phyloP scores from a whole-genome alignment of 2,888 invertebrate species.

The Lymantria monacha region DNA sequence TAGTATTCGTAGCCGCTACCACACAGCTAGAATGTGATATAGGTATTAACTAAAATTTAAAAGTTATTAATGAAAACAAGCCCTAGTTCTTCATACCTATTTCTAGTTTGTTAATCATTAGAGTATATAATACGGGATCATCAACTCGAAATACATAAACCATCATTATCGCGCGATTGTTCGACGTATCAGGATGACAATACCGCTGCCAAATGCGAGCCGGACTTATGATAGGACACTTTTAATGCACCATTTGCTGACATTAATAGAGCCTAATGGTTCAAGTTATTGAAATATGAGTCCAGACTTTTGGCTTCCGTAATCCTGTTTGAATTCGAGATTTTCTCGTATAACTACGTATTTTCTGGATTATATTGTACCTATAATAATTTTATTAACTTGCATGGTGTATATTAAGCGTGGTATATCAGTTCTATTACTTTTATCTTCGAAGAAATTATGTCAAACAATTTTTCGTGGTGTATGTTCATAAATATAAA shows the following conservation, averaged over 20 bases:
- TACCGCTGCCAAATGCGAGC: constrained; percentile 72
- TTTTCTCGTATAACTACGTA: neutral
- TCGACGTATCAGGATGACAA: constrained; percentile 77
- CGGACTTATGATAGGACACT: constrained; percentile 67
- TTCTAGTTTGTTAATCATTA: too few species aligned
- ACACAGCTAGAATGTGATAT: too few species aligned
- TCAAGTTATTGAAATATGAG: constrained; percentile 49
- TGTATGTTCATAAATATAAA: too few species aligned
- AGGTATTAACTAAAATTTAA: too few species aligned
- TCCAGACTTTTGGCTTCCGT: constrained; percentile 42
- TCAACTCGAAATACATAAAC: constrained; percentile 27
- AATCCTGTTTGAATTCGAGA: constrained; percentile 22
- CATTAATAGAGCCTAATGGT: constrained; percentile 60
- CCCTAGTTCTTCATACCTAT: too few species aligned
- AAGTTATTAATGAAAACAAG: too few species aligned
- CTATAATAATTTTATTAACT: too few species aligned
- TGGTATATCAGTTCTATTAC: too few species aligned
- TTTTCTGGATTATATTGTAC: neutral
- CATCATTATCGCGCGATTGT: constrained; percentile 72
- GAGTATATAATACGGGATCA: constrained; percentile 1
- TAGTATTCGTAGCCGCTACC: too few species aligned
- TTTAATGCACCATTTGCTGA: constrained; percentile 64
- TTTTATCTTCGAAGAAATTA: too few species aligned
- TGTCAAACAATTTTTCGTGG: too few species aligned
- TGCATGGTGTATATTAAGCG: too few species aligned